phyloP scores from a whole-genome alignment of 2,888 invertebrate genomes.

The Trissoscelio sp. region DNA sequence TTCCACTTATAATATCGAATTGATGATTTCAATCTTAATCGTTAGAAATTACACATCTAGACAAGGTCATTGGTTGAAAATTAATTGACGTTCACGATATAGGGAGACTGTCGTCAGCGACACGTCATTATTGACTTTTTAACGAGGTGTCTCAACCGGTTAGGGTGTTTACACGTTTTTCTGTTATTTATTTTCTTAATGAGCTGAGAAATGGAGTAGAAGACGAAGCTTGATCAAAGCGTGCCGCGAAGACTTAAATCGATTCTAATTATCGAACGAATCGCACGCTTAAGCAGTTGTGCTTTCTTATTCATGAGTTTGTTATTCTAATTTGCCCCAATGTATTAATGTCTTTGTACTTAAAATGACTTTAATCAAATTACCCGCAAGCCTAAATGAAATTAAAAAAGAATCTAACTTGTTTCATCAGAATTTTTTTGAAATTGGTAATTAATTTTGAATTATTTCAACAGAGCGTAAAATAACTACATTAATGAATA shows the following conservation, averaged over 20 bases:
- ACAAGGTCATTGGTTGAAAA: slow-evolving; percentile 20
- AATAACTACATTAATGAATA: no score
- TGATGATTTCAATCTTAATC: no score
- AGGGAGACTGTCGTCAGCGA: slow-evolving; percentile 22
- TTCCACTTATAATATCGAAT: no score
- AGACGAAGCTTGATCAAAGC: slow-evolving; percentile 31
- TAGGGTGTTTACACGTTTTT: slow-evolving; percentile 54
- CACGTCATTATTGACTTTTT: slow-evolving; percentile 44
- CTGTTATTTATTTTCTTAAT: slow-evolving; percentile 49
- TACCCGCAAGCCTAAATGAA: no score
- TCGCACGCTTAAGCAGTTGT: slow-evolving; percentile 1
- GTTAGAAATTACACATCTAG: no score
- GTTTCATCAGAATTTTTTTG: no score
- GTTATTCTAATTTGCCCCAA: slow-evolving; percentile 12
- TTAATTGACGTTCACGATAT: slow-evolving; percentile 37
- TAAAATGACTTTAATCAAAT: neutral
- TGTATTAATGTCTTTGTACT: neutral
- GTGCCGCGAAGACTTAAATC: neutral
- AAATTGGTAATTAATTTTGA: no score
- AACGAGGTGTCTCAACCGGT: slow-evolving; percentile 37
- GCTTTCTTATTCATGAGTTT: slow-evolving; percentile 40
- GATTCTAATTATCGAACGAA: slow-evolving; percentile 32
- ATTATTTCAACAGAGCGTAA: no score
- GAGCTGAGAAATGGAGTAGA: slow-evolving; percentile 33
- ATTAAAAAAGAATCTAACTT: no score